A percentile compares a stretch with the other conserved stretches of the same genome.
These are phyloP conservation scores for Clinocottus analis DNA, from an alignment of 2,113 vertebrate species.

Conservation along the genomic window DNA sequence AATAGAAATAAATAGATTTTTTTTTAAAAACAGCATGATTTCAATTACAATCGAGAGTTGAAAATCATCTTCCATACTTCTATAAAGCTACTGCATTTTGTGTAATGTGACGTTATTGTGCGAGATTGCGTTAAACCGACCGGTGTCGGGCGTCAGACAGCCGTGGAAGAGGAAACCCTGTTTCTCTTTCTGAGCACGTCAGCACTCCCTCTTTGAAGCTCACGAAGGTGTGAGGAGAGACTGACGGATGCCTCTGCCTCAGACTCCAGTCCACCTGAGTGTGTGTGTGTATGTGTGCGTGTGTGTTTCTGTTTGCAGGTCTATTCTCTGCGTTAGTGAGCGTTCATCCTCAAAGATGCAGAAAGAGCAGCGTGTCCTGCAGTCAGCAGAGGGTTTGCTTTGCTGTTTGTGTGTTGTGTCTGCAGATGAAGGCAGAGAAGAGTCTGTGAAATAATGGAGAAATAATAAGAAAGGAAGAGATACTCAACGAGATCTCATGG, in stretches of 20 bases:
- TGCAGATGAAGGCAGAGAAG: background rate
- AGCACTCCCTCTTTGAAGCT: slow-evolving; percentile 44
- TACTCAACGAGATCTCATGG: too few relatives aligned
- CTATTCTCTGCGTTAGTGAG: slow-evolving; percentile 24
- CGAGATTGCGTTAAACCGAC: background rate
- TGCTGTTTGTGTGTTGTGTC: background rate
- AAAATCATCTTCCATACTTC: background rate
- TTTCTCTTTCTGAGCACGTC: slow-evolving; percentile 55
- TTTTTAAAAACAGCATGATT: background rate
- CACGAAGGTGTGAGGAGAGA: slow-evolving; percentile 13
- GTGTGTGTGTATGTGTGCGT: background rate
- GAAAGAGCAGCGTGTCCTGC: slow-evolving; percentile 2
- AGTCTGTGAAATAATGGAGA: background rate
- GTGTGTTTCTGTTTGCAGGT: slow-evolving; percentile 24
- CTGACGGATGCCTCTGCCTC: slow-evolving; percentile 37
- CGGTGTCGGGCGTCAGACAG: slow-evolving; percentile 28
- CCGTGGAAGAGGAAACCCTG: slow-evolving; percentile 23
- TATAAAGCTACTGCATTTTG: slow-evolving; percentile 1
- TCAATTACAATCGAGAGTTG: too few relatives aligned
- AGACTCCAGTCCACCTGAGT: slow-evolving; percentile 21
- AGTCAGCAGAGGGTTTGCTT: background rate
- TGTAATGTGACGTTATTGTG: background rate
- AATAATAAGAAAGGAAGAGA: too few relatives aligned
- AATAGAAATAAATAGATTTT: background rate
- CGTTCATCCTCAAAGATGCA: background rate